phyloP scores from a whole-genome alignment of 2,113 vertebrate species.

The Phrynosoma blainvillii region DNA sequence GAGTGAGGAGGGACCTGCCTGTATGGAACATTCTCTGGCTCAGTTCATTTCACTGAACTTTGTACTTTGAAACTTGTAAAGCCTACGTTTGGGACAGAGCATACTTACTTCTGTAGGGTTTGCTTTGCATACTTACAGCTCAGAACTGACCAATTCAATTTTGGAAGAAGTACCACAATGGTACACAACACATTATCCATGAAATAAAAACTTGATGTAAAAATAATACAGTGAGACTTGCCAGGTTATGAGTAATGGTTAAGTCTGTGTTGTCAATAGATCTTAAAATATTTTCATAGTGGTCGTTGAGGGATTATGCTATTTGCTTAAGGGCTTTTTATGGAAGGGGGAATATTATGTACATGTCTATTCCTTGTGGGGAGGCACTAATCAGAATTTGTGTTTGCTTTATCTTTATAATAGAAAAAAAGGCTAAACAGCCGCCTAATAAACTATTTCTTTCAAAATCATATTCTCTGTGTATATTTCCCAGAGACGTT shows the following conservation, averaged over 20 bases:
- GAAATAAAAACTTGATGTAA: not conserved
- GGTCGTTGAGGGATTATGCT: not conserved
- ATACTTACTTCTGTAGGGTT: not conserved
- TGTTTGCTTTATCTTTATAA: not conserved
- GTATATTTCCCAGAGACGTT: not conserved
- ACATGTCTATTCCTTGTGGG: not conserved
- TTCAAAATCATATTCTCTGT: not conserved
- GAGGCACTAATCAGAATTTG: not conserved
- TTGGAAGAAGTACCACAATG: not conserved
- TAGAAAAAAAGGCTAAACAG: not conserved
- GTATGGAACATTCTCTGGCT: not conserved
- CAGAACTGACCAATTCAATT: not conserved
- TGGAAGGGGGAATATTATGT: not conserved
- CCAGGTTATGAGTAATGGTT: not conserved
- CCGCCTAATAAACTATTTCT: not conserved
- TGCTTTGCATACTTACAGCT: not conserved
- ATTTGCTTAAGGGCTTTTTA: not conserved
- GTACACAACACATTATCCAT: not conserved
- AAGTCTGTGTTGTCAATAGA: not conserved
- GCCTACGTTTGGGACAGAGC: not conserved
- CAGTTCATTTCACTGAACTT: not conserved
- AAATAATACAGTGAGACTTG: not conserved
- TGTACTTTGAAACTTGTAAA: not conserved
- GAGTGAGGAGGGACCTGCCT: not conserved
- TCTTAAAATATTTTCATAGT: not conserved